Evolutionary conservation across 1,140 invertebrate genomes (phyloP), one percentile per base, ranked within the genome.

Genomic region (Aphelenchoides fujianensis): DNA sequence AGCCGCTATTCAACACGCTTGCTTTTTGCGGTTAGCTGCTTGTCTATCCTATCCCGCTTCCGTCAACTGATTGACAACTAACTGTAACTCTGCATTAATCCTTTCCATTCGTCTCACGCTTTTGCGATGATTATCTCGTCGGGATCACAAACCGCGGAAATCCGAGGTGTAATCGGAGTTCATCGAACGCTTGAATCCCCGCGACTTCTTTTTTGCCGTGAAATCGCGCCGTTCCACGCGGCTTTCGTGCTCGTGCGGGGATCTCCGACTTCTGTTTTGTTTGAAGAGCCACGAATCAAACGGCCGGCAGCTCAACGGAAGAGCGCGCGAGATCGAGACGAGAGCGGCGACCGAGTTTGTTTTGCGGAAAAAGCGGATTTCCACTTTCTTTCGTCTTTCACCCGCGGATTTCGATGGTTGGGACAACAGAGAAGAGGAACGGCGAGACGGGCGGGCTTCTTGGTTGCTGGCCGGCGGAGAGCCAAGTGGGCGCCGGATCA

Each of bases 161-260:
- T n/a, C n/a, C n/a, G n/a, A n/a, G n/a, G n/a, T n/a, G n/a, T n/a
- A n/a, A n/a, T n/a, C n/a, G n/a, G n/a, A n/a, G n/a, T n/a, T n/a
- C n/a, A n/a, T n/a, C n/a, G n/a, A n/a, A n/a, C n/a, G n/a, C n/a
- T n/a, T n/a, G n/a, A n/a, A n/a, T n/a, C n/a, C n/a, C n/a, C n/a
- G n/a, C n/a, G n/a, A n/a, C n/a, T n/a, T n/a, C n/a, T n/a, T 48
- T 48, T 48, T 48, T 48, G 41, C 41, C 41, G 41, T 48, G 41
- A 23, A 48, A 16, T 48, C 23, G 41, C 41, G 41, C 41, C 41
- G 41, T 48, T 48, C 23, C 41, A 23, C 12, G 12, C 23, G 12
- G 41, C 23, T 48, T 23, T 16, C 41, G 41, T 48, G 41, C 41
- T 16, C 12, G 23, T 48, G 41, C 23, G 12, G 12, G 12, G 41